Percentiles rank a stretch among this genome's conserved stretches.
These are phyloP conservation scores for Lepilemur ruficaudatus DNA, from an alignment of 2,797 vertebrate genomes.

Conservation along the genomic window DNA sequence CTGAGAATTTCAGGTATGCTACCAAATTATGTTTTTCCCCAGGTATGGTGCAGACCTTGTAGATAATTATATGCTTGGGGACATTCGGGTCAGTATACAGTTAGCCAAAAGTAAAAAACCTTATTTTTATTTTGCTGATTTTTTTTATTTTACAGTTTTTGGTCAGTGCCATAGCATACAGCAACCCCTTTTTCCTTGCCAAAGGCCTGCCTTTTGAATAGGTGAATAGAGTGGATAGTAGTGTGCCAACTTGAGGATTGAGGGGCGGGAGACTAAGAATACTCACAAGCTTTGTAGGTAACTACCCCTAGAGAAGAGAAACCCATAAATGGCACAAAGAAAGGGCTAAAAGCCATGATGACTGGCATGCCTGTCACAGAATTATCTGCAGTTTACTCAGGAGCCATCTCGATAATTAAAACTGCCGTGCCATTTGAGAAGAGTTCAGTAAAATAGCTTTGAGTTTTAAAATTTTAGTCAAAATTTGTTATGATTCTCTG, in stretches of 20 bases:
- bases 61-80: neutral
- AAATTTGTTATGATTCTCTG: neutral
- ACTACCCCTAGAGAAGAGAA: neutral
- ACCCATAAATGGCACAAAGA: neutral
- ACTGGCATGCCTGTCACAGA: neutral
- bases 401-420: neutral
- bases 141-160: constrained; percentile 39
- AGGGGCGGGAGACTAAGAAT: neutral
- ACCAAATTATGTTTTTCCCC: neutral
- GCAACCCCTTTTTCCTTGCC: neutral
- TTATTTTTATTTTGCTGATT: constrained; percentile 29
- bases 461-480: constrained; percentile 49
- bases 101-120: constrained; percentile 3
- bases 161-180: neutral
- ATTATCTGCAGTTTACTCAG: neutral
- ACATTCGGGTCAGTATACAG: neutral
- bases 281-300: neutral
- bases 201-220: neutral
- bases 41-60: neutral
- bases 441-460: constrained; percentile 5
- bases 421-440: neutral
- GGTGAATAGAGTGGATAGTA: neutral
- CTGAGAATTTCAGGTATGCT: constrained; percentile 66
- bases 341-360: neutral
- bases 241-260: neutral